Percentiles rank a stretch among this genome's conserved stretches.
Conservation (phyloP, 1,140 invertebrate species). For the Odontomachus brunneus region DNA sequence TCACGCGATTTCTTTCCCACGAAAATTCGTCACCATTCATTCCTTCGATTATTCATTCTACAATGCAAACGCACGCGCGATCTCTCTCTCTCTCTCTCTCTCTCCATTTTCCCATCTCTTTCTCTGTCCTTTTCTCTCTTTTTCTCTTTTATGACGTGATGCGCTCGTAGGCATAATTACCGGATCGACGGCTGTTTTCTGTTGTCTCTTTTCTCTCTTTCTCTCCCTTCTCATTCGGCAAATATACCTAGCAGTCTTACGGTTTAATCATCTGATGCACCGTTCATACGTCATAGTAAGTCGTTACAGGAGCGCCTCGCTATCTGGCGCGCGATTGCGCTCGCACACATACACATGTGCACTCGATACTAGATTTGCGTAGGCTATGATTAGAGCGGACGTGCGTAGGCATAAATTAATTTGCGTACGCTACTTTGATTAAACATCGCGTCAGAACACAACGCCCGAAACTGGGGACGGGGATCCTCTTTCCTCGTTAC, state of each 20-base stretch:
- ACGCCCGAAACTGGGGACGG: not conserved
- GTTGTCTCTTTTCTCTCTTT: too few relatives aligned
- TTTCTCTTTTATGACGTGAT: not conserved
- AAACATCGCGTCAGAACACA: not conserved
- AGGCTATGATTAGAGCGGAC: not conserved
- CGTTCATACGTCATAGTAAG: conserved; percentile 13
- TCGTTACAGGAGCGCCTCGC: not conserved
- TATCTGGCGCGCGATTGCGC: too few relatives aligned
- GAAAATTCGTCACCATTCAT: not conserved
- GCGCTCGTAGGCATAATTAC: not conserved
- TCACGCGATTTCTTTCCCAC: not conserved
- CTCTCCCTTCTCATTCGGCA: not conserved
- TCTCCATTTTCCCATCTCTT: not conserved
- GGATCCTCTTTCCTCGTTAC: not conserved
- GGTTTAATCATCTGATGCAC: conserved; percentile 18
- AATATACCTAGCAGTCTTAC: not conserved
- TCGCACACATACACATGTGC: too few relatives aligned
- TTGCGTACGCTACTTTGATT: conserved; percentile 25
- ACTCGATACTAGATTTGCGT: not conserved
- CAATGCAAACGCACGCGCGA: not conserved
- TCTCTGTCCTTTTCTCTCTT: not conserved
- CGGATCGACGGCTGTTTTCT: not conserved
- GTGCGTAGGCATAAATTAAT: conserved; percentile 25
- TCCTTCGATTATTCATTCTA: not conserved
- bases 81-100: not conserved